These are phyloP conservation scores for Oscheius sp. DNA, from an alignment of 2,888 invertebrate species.

Conservation along the genomic window DNA sequence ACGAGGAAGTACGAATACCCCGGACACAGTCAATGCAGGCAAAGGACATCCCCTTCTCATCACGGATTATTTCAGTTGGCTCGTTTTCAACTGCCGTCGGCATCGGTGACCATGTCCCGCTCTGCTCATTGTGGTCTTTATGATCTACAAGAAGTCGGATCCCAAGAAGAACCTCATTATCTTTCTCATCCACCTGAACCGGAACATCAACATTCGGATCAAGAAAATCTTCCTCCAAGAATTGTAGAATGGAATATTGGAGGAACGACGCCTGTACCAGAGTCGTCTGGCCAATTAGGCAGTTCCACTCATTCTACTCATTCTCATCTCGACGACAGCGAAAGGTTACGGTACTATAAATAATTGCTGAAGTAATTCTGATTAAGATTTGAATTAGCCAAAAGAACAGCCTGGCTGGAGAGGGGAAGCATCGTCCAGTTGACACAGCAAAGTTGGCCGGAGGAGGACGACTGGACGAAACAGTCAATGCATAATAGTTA, in stretches of 20 bases:
- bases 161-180: slow-evolving; percentile 11
- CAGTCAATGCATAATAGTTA: slow-evolving; percentile 15
- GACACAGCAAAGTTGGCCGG: slow-evolving; percentile 7
- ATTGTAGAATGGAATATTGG: slow-evolving; percentile 32
- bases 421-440: slow-evolving; percentile 47
- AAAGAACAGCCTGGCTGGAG: slow-evolving; percentile 56
- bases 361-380: not conserved
- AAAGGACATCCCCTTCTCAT: not conserved
- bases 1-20: slow-evolving; percentile 36
- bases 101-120: slow-evolving; percentile 40
- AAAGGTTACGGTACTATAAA: slow-evolving; percentile 32
- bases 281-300: slow-evolving; percentile 12
- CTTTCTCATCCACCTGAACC: not conserved
- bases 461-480: slow-evolving; percentile 9
- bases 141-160: slow-evolving; percentile 32
- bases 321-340: slow-evolving; percentile 46
- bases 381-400: slow-evolving; percentile 46
- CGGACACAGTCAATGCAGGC: slow-evolving; percentile 49
- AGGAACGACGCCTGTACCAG: slow-evolving; percentile 3
- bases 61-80: slow-evolving; percentile 11
- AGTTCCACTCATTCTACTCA: slow-evolving; percentile 29
- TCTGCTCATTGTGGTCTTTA: slow-evolving; percentile 47
- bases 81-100: slow-evolving; percentile 2
- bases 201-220: slow-evolving; percentile 19
- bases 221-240: slow-evolving; percentile 17